phyloP scores from a whole-genome alignment of 1,140 invertebrate genomes.

The Drosophila varians region DNA sequence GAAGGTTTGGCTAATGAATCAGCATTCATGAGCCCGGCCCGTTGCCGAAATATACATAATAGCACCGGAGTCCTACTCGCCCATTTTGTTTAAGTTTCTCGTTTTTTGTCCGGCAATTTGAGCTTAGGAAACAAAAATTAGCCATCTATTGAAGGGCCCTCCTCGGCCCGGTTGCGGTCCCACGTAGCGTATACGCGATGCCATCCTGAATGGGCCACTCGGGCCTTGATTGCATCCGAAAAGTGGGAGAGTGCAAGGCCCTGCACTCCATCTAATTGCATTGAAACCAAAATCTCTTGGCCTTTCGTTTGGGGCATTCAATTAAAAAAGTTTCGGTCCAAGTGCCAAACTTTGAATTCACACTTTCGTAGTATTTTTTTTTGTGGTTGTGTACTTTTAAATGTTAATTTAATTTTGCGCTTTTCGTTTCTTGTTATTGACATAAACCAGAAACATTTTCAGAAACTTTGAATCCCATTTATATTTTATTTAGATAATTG shows the following conservation, averaged over 20 bases:
- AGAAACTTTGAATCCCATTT: not conserved
- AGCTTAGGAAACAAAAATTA: constrained; percentile 64
- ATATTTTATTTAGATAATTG: not conserved
- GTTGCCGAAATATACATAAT: constrained; percentile 36
- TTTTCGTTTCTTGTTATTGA: not conserved
- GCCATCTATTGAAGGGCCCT: constrained; percentile 51
- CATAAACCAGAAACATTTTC: not conserved
- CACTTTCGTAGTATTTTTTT: not conserved
- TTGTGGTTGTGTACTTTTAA: not conserved
- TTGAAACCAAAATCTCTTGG: constrained; percentile 13
- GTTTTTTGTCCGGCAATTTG: constrained; percentile 32
- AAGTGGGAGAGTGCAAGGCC: not conserved
- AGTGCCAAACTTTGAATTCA: constrained; percentile 10
- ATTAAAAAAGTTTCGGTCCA: constrained; percentile 28
- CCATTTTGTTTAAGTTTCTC: constrained; percentile 16
- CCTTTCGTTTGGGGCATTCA: constrained; percentile 6
- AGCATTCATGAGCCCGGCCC: constrained; percentile 53
- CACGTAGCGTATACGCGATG: constrained; percentile 36
- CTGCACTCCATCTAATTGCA: constrained; percentile 57
- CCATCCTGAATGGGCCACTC: constrained; percentile 4
- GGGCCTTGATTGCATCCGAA: constrained; percentile 1
- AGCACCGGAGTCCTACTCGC: not conserved
- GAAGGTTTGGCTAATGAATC: constrained; percentile 67
- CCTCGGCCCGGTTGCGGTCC: constrained; percentile 22
- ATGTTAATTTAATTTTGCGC: constrained; percentile 16